These are phyloP conservation scores for Eupristina koningsbergeri DNA, from an alignment of 1,140 invertebrate species.

Conservation along the genomic window DNA sequence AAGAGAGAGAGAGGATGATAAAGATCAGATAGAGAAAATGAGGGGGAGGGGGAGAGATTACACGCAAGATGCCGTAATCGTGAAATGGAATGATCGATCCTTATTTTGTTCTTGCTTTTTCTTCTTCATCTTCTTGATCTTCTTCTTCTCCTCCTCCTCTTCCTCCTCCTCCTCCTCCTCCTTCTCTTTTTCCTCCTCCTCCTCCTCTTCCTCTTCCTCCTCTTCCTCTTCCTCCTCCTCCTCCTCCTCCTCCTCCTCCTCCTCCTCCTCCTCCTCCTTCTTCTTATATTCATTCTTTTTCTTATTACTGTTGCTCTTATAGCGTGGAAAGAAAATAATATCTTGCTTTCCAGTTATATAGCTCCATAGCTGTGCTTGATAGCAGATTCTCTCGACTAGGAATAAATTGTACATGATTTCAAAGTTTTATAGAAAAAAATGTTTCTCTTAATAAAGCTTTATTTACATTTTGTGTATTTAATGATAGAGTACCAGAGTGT, in stretches of 20 bases:
- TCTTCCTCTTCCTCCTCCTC: background rate
- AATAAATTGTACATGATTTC: conserved; percentile 16
- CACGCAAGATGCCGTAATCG: conserved; percentile 30
- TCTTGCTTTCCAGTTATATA: conserved; percentile 8
- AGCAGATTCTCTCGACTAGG: background rate
- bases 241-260: background rate
- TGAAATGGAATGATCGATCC: conserved; percentile 23
- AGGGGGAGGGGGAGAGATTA: background rate
- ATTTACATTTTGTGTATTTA: conserved; percentile 22
- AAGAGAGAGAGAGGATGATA: background rate
- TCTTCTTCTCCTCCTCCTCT: background rate
- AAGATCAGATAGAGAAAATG: background rate
- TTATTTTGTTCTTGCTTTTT: conserved; percentile 1
- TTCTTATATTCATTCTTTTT: background rate
- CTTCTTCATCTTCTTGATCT: background rate
- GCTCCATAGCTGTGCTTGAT: background rate
- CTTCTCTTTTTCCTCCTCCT: background rate
- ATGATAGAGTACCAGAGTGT: background rate
- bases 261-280: background rate
- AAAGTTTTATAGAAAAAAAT: conserved; percentile 7
- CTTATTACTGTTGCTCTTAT: conserved; percentile 9
- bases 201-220: background rate
- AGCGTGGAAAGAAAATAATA: conserved; percentile 23
- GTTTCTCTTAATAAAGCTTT: conserved; percentile 13
- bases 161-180: background rate